Conservation (phyloP, 2,113 vertebrate genomes). For the Embiotoca jacksoni region DNA sequence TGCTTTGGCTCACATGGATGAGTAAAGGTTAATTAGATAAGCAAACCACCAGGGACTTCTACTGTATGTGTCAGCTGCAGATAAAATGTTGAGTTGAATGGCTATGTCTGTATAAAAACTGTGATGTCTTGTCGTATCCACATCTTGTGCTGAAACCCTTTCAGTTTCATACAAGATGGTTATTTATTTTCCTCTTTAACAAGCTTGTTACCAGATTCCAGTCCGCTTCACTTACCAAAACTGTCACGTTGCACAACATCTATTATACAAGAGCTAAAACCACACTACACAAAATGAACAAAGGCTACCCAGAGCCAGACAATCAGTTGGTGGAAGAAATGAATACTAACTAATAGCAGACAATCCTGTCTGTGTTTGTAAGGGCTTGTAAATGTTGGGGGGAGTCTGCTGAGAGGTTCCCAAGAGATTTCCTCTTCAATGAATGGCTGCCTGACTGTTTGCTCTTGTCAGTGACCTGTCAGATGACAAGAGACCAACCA, state of each 20-base stretch:
- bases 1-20: constrained; percentile 18
- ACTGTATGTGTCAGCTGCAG: constrained; percentile 13
- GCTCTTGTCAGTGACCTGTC: constrained; percentile 79
- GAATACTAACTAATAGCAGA: constrained; percentile 74
- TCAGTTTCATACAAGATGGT: constrained; percentile 8
- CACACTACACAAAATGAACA: constrained; percentile 59
- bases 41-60: constrained; percentile 31
- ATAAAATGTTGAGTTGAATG: constrained; percentile 30
- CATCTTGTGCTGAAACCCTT: constrained; percentile 12
- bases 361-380: constrained; percentile 72
- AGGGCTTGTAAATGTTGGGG: constrained; percentile 37
- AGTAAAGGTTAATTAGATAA: constrained; percentile 65
- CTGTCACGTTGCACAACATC: constrained; percentile 57
- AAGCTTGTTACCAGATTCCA: constrained; percentile 11
- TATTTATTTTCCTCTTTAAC: constrained; percentile 22
- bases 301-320: constrained; percentile 56
- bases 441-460: constrained; percentile 72
- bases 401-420: constrained; percentile 48
- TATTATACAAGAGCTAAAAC: constrained; percentile 21
- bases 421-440: constrained; percentile 61
- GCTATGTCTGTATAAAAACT: neutral
- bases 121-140: neutral
- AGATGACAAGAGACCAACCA: constrained; percentile 61
- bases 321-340: constrained; percentile 65
- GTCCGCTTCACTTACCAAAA: constrained; percentile 51